Evolutionary conservation across 1,140 invertebrate species (phyloP).

Genomic region (Leptopilina boulardi): DNA sequence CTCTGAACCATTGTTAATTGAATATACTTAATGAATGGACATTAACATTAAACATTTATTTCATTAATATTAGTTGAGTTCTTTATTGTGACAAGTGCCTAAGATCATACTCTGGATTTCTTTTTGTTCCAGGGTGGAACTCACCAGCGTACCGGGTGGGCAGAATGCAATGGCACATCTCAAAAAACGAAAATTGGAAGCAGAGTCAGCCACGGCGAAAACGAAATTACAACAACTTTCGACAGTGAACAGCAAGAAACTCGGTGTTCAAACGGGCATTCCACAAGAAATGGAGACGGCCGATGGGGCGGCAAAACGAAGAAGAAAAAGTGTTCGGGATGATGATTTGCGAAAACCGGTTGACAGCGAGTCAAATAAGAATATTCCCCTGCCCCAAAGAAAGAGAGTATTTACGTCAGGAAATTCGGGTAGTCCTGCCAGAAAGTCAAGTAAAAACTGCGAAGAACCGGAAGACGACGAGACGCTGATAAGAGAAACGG

Average conservation of each 20-base stretch:
- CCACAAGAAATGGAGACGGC: constrained; percentile 73
- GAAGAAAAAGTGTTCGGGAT: constrained; percentile 75
- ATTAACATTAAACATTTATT: not conserved
- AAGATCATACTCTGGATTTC: constrained; percentile 73
- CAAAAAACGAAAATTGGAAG: constrained; percentile 78
- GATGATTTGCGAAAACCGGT: constrained; percentile 72
- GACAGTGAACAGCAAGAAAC: constrained; percentile 60
- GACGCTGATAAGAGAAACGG: constrained; percentile 88
- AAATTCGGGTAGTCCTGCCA: constrained; percentile 74
- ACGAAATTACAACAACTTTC: constrained; percentile 64
- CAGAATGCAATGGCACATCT: constrained; percentile 77
- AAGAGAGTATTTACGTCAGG: constrained; percentile 77
- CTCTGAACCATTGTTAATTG: not conserved
- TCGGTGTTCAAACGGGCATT: constrained; percentile 54
- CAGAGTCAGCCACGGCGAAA: constrained; percentile 70
- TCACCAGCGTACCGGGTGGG: constrained; percentile 75
- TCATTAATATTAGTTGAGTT: not conserved
- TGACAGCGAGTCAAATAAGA: constrained; percentile 62
- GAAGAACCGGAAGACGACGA: constrained; percentile 83
- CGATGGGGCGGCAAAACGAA: constrained; percentile 71
- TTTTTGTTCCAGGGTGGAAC: constrained; percentile 77
- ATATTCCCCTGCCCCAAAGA: constrained; percentile 78
- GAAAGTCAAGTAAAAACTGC: constrained; percentile 74
- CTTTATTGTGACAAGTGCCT: constrained; percentile 37
- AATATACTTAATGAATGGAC: not conserved